Conservation (phyloP, 1,140 invertebrate genomes). For the Lordiphosa mommai region DNA sequence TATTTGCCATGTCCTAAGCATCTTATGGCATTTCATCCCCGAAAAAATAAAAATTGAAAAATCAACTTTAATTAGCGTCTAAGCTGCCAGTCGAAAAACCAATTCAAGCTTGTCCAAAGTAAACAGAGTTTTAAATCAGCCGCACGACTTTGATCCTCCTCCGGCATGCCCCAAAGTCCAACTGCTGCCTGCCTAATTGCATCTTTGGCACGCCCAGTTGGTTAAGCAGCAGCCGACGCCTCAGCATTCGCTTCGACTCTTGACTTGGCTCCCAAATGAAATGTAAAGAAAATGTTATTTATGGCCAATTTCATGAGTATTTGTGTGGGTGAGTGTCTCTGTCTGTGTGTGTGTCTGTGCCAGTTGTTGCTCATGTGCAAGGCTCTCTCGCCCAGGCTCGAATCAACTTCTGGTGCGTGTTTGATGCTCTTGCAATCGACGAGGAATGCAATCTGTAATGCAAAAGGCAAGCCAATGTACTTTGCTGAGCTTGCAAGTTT, state of each 20-base stretch:
- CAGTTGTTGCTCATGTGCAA: conserved; percentile 48
- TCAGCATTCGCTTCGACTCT: conserved; percentile 17
- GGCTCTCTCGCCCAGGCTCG: not conserved
- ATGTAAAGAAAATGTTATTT: conserved; percentile 79
- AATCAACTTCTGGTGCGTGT: conserved; percentile 18
- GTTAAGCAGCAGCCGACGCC: conserved; percentile 51
- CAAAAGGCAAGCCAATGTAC: conserved; percentile 62
- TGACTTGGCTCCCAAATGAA: conserved; percentile 60
- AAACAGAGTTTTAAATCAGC: conserved; percentile 59
- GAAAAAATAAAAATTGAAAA: conserved; percentile 17
- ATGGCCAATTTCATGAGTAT: conserved; percentile 77
- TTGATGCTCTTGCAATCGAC: conserved; percentile 33
- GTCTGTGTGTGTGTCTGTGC: conserved; percentile 23
- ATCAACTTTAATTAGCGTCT: conserved; percentile 64
- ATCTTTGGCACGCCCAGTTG: conserved; percentile 70
- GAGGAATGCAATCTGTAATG: conserved; percentile 70
- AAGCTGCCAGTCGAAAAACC: conserved; percentile 43
- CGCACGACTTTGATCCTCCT: conserved; percentile 26
- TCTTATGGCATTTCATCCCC: not conserved
- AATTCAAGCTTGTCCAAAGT: conserved; percentile 39
- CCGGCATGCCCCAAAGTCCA: not conserved
- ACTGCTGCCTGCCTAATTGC: conserved; percentile 61
- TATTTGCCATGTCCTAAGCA: too few relatives aligned
- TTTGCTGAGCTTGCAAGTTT: conserved; percentile 45
- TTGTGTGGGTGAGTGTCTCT: conserved; percentile 16